Evolutionary conservation across 2,797 vertebrate species (phyloP).

Genomic region (Sandelia bainsii): DNA sequence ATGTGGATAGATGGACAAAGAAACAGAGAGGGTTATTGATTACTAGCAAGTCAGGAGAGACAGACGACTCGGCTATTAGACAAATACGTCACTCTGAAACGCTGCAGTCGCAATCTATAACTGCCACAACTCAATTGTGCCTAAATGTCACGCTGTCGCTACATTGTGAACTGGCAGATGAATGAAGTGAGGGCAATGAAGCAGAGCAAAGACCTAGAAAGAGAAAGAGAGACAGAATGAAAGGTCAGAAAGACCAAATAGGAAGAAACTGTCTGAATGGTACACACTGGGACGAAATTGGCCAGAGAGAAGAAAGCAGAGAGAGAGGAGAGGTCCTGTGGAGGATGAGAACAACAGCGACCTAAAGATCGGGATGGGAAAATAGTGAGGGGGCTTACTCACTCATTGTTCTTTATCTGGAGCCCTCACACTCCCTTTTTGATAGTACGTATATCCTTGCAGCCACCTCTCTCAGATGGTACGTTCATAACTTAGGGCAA

Average conservation of each 20-base stretch:
- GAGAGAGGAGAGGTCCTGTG: slow-evolving; percentile 20
- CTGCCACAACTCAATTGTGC: slow-evolving; percentile 76
- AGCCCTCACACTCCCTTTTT: slow-evolving; percentile 8
- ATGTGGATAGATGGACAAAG: slow-evolving; percentile 34
- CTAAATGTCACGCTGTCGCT: slow-evolving; percentile 81
- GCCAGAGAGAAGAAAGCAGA: slow-evolving; percentile 48
- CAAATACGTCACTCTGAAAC: slow-evolving; percentile 54
- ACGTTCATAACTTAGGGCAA: slow-evolving; percentile 7
- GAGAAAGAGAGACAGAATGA: slow-evolving; percentile 36
- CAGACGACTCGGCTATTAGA: slow-evolving; percentile 47
- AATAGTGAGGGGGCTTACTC: slow-evolving; percentile 41
- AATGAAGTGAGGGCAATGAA: slow-evolving; percentile 61
- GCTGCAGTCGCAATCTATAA: slow-evolving; percentile 67
- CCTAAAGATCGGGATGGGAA: slow-evolving; percentile 50
- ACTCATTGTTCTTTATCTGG: slow-evolving; percentile 7
- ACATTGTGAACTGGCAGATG: slow-evolving; percentile 65
- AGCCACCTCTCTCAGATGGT: neutral
- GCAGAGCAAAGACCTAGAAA: slow-evolving; percentile 48
- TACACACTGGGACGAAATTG: slow-evolving; percentile 58
- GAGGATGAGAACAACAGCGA: slow-evolving; percentile 32
- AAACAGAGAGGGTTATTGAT: slow-evolving; percentile 50
- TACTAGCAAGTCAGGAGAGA: slow-evolving; percentile 52
- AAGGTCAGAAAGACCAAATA: slow-evolving; percentile 74
- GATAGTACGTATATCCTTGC: slow-evolving; percentile 20
- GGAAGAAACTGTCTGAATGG: slow-evolving; percentile 56